Evolutionary conservation across 2,113 vertebrate genomes (phyloP), one percentile per base, ranked within the genome.

Genomic region (Astur gentilis): DNA sequence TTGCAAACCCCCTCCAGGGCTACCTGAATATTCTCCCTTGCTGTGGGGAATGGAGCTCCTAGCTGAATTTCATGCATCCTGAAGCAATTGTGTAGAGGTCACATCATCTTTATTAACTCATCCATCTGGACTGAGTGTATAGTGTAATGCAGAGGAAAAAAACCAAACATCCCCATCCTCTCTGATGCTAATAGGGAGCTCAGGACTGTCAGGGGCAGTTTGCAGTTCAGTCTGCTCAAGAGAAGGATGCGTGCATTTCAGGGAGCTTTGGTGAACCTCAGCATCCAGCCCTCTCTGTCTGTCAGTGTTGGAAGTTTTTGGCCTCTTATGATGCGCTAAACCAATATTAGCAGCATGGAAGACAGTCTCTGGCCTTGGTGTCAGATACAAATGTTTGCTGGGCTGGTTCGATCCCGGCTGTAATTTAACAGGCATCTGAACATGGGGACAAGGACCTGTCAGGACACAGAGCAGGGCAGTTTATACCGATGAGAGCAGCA

Each of bases 21-120:
- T 90, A 94, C 90, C 82, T 83, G 81, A 90, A 50, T 78, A 70
- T 69, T 55, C 55, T 94, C 47, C 67, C 58, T 81, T 58, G 84
- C 95, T 86, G 71, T 62, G 67, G 75, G 50, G 50, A 97, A 66
- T 12, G 40, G 83, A 91, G 93, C 64, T 95, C 71, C 73, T 5
- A 47, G 90, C 78, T 93, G 92, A 67, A 95, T 94, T 97, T 96
- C 90, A 91, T 91, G 89, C 86, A 91, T 93, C 78, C 91, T 49
- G 79, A 76, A 97, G 94, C 83, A 90, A 86, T 83, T 95, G 60
- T 49, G 54, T 86, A 65, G 80, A 55, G 65, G 87, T 61, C 5
- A 0, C 47, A 50, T 95, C 76, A 62, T 91, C 88, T 83, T 70
- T 82, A 95, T 71, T 82, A 78, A 72, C 92, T 84, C 90, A 84